Evolutionary conservation across 2,113 vertebrate species (phyloP), one percentile per base, ranked within the genome.

Genomic region (Tragelaphus scriptus): DNA sequence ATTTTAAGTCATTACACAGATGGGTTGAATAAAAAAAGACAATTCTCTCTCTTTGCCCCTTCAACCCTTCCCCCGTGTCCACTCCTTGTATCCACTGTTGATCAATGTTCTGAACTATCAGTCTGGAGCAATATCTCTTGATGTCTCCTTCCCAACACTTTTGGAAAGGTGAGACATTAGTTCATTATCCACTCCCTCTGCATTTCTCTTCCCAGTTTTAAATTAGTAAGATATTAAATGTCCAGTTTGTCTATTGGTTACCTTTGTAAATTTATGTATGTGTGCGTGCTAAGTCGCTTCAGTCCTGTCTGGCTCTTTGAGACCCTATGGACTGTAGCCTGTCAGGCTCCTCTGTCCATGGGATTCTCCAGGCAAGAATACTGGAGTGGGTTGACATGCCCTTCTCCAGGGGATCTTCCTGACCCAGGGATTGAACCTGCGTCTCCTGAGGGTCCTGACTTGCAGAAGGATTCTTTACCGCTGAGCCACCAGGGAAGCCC

Each of bases 221-320:
- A 77, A 84, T 88, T 84, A 91, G 49, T 44, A 94, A 95, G 8
- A 3, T 77, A 40, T 30, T 90, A 49, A 49, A 80, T 91, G 49
- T 88, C 85, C 82, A 59, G 40, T 81, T 85, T 92, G 30, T 56
- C 17, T 59, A 3, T 65, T 56, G 36, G 30, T 90, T 96, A 88
- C 14, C 56, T 40, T 87, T 94, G 49, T n/a, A 91, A 61, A 65
- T 65, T 95, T 82, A 96, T 56, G 13, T 81, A 40, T 77, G n/a
- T 75, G 19, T 75, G 36, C 0, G 2, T 40, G 68, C 68, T 23
- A 40, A 40, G 36, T 40, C 0, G 9, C n/a, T 75, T 75, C 58
- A 59, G 58, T 59, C 58, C n/a, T 40, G 68, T 75, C 10, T 23
- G 19, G 19, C n/a, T 71, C 68, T 75, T 71, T 75, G 68, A 40